Conservation (phyloP, 2,797 vertebrate genomes). For the Anabas testudineus region DNA sequence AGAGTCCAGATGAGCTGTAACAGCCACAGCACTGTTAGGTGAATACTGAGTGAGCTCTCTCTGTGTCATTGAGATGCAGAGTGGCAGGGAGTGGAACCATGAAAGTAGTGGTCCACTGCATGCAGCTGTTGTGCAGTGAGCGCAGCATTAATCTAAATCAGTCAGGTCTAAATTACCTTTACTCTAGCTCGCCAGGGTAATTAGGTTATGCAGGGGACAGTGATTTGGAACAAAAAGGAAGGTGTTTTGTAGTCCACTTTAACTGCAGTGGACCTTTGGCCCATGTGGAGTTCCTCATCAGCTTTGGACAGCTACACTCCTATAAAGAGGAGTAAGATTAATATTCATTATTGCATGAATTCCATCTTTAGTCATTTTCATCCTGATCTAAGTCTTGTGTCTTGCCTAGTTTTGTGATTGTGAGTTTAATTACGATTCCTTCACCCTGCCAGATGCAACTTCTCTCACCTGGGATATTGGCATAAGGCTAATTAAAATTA, state of each 20-base stretch:
- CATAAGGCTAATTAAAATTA: conserved; percentile 66
- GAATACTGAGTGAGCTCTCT: conserved; percentile 49
- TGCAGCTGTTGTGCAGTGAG: conserved; percentile 42
- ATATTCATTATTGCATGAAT: background rate
- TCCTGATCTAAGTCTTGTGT: conserved; percentile 15
- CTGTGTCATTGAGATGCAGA: conserved; percentile 56
- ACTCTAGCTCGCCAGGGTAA: conserved; percentile 34
- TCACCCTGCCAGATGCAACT: conserved; percentile 41
- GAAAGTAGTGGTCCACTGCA: conserved; percentile 26
- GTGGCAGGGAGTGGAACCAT: conserved; percentile 25
- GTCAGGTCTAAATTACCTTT: conserved; percentile 52
- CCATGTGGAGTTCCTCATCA: background rate
- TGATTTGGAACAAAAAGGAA: background rate
- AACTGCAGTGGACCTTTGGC: background rate
- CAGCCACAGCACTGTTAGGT: conserved; percentile 16
- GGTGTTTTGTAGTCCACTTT: background rate
- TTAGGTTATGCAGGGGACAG: conserved; percentile 37
- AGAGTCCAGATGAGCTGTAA: conserved; percentile 31
- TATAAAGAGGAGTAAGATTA: background rate
- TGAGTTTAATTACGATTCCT: conserved; percentile 46
- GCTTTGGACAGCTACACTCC: background rate
- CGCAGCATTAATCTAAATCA: conserved; percentile 60
- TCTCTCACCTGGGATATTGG: conserved; percentile 43
- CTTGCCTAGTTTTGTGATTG: conserved; percentile 5
- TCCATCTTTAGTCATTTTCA: conserved; percentile 10